Evolutionary conservation across 2,888 invertebrate species (phyloP).

Genomic region (Myopa tessellatipennis): DNA sequence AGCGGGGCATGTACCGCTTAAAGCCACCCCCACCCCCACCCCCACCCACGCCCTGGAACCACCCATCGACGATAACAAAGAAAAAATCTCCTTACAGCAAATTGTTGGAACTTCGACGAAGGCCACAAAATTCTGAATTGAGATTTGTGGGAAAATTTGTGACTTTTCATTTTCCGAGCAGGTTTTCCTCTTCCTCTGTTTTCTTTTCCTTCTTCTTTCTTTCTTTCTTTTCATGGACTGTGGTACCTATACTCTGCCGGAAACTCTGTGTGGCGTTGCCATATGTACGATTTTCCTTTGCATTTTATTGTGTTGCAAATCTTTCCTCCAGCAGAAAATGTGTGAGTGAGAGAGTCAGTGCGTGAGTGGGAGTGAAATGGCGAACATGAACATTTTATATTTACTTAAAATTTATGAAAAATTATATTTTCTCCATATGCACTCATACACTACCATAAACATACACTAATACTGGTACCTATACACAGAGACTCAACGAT

Average conservation of each 20-base stretch:
- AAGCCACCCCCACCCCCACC: no score
- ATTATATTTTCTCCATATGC: slow-evolving; percentile 39
- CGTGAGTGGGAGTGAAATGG: slow-evolving; percentile 10
- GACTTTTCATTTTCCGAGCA: slow-evolving; percentile 26
- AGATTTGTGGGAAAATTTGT: slow-evolving; percentile 28
- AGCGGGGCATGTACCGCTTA: slow-evolving; percentile 45
- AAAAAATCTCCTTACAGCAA: background rate
- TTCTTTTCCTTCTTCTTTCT: slow-evolving; percentile 37
- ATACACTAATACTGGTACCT: background rate
- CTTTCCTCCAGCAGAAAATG: background rate
- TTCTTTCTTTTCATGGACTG: slow-evolving; percentile 42
- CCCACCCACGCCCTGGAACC: background rate
- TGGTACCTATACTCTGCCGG: slow-evolving; percentile 33
- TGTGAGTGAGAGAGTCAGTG: no score
- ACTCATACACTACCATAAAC: slow-evolving; percentile 21
- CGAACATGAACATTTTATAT: background rate
- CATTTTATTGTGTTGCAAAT: slow-evolving; percentile 63
- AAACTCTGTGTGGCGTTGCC: slow-evolving; percentile 11
- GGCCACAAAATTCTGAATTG: slow-evolving; percentile 24
- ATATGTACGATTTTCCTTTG: slow-evolving; percentile 49
- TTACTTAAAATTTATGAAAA: slow-evolving; percentile 15
- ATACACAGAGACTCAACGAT: background rate
- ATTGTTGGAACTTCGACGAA: slow-evolving; percentile 5
- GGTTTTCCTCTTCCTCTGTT: slow-evolving; percentile 27
- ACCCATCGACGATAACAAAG: background rate